phyloP scores from a whole-genome alignment of 2,888 invertebrate species.

The Arrhopalites spinosus region DNA sequence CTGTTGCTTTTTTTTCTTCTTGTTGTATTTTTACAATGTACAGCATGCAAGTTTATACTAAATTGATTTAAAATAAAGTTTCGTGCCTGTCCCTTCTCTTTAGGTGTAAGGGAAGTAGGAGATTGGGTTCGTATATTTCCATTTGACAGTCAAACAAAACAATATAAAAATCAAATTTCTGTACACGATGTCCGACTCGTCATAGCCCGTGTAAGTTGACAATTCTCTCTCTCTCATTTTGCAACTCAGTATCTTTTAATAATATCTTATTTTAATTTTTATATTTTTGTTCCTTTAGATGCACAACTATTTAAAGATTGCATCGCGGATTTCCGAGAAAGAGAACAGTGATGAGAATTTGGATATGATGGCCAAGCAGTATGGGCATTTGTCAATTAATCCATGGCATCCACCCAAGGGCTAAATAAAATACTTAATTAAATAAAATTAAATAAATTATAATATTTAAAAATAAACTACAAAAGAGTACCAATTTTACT shows the following conservation, averaged over 20 bases:
- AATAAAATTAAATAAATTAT: too few species aligned
- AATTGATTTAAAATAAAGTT: too few species aligned
- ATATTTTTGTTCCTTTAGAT: constrained; percentile 13
- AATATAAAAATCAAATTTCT: constrained; percentile 40
- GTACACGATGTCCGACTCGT: constrained; percentile 45
- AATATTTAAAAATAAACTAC: too few species aligned
- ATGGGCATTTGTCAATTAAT: background rate
- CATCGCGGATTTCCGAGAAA: constrained; percentile 7
- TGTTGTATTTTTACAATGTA: too few species aligned
- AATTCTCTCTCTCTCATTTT: background rate
- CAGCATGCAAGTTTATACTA: too few species aligned
- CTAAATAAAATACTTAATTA: background rate
- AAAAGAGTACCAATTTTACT: too few species aligned
- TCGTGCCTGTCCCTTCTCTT: too few species aligned
- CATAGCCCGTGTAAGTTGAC: constrained; percentile 43
- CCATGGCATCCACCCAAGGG: constrained; percentile 34
- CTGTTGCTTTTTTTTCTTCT: too few species aligned
- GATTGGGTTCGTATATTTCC: constrained; percentile 81
- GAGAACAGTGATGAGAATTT: background rate
- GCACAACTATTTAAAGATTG: constrained; percentile 31
- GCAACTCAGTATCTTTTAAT: background rate
- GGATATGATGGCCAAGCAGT: constrained; percentile 13
- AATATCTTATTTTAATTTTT: background rate
- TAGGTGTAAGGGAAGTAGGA: constrained; percentile 63
- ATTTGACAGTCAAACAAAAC: constrained; percentile 57